Conservation (phyloP, 2,113 vertebrate genomes). For the Gymnocephalus cernua region DNA sequence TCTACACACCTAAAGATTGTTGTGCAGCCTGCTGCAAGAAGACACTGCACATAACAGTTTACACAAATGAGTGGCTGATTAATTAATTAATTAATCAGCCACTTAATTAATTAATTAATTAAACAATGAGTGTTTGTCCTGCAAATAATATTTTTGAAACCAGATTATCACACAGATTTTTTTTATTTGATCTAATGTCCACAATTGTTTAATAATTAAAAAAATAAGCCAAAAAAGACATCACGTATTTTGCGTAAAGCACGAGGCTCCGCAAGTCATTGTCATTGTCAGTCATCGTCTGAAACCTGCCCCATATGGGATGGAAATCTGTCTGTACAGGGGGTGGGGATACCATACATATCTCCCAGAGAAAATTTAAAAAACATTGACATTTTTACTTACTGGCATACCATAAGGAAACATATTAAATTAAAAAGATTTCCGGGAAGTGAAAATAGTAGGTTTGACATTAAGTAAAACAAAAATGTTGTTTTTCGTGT, state of each 20-base stretch:
- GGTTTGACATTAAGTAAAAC: not conserved
- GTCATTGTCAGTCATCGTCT: no score
- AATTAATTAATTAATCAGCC: no score
- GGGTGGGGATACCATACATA: no score
- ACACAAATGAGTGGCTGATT: not conserved
- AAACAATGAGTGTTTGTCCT: not conserved
- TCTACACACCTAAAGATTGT: not conserved
- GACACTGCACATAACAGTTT: not conserved
- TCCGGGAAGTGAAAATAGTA: constrained; percentile 2
- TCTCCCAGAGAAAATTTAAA: no score
- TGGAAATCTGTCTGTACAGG: no score
- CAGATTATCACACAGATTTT: not conserved
- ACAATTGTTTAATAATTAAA: no score
- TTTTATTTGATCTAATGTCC: not conserved
- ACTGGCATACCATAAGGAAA: not conserved
- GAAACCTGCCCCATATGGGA: no score
- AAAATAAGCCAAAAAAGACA: no score
- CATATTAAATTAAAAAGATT: not conserved
- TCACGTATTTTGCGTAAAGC: no score
- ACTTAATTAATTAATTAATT: no score
- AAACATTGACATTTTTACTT: not conserved
- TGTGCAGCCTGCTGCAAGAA: constrained; percentile 2
- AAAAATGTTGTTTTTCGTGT: not conserved
- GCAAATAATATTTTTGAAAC: not conserved
- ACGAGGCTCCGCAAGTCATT: no score